Evolutionary conservation across 2,888 invertebrate species (phyloP).

Genomic region (Xanthorhoe spadicearia): DNA sequence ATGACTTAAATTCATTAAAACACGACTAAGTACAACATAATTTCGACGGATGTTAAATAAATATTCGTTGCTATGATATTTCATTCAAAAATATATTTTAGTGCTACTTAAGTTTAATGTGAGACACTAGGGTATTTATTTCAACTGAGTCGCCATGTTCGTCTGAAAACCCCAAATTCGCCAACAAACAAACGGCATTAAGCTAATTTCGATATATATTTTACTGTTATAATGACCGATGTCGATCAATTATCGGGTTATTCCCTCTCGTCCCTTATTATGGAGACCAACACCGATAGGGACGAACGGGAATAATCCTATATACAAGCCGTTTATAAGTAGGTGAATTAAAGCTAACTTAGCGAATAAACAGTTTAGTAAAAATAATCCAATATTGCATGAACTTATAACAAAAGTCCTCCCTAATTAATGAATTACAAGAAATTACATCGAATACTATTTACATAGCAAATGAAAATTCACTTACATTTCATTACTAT

Average conservation of each 20-base stretch:
- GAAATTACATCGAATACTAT: slow-evolving; percentile 66
- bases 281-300: not conserved
- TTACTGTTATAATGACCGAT: not conserved
- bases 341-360: slow-evolving; percentile 44
- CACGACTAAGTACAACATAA: slow-evolving; percentile 19
- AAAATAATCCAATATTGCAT: slow-evolving; percentile 70
- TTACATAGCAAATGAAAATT: slow-evolving; percentile 79
- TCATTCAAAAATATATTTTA: slow-evolving; percentile 16
- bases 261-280: too few species aligned
- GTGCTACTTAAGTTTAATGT: slow-evolving; percentile 2
- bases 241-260: too few species aligned
- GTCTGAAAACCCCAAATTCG: slow-evolving; percentile 38
- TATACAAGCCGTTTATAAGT: not conserved
- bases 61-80: slow-evolving; percentile 24
- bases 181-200: slow-evolving; percentile 20
- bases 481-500: slow-evolving; percentile 71
- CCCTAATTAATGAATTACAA: too few species aligned
- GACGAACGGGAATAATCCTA: not conserved
- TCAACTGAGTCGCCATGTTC: slow-evolving; percentile 62
- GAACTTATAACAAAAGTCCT: slow-evolving; percentile 75
- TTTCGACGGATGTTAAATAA: slow-evolving; percentile 19
- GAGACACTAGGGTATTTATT: slow-evolving; percentile 3
- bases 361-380: slow-evolving; percentile 64
- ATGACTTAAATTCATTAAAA: slow-evolving; percentile 34
- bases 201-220: not conserved